phyloP scores from a whole-genome alignment of 1,140 invertebrate species.

The Coenobita brevimanus region DNA sequence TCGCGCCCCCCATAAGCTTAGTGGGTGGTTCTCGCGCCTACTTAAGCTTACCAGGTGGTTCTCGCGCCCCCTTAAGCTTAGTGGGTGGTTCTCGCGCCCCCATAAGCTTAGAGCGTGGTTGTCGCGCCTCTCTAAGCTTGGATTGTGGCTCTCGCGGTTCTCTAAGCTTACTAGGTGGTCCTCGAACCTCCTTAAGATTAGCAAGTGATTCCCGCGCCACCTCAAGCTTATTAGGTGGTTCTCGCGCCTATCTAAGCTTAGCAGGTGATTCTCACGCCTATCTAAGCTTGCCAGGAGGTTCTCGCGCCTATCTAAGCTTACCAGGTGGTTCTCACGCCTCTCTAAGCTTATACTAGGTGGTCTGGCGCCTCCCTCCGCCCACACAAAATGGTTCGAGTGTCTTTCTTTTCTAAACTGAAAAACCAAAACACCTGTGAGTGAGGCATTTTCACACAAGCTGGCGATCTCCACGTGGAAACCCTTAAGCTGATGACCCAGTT shows the following conservation, averaged over 20 bases:
- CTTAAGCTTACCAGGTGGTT: no score
- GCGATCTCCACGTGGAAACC: no score
- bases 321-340: neutral
- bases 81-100: no score
- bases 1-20: no score
- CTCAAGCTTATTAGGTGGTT: neutral
- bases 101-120: no score
- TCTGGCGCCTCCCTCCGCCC: neutral
- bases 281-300: neutral
- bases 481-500: no score
- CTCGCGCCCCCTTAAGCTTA: no score
- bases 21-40: no score
- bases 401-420: neutral
- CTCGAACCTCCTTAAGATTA: neutral
- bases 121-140: neutral
- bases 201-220: neutral
- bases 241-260: neutral
- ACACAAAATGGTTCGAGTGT: constrained; percentile 41
- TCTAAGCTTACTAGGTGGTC: neutral
- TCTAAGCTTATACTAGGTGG: neutral
- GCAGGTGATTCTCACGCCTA: neutral
- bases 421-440: neutral
- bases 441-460: no score
- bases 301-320: neutral
- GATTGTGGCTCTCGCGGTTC: neutral